phyloP scores from a whole-genome alignment of 2,797 vertebrate species.

The Setipinna tenuifilis region DNA sequence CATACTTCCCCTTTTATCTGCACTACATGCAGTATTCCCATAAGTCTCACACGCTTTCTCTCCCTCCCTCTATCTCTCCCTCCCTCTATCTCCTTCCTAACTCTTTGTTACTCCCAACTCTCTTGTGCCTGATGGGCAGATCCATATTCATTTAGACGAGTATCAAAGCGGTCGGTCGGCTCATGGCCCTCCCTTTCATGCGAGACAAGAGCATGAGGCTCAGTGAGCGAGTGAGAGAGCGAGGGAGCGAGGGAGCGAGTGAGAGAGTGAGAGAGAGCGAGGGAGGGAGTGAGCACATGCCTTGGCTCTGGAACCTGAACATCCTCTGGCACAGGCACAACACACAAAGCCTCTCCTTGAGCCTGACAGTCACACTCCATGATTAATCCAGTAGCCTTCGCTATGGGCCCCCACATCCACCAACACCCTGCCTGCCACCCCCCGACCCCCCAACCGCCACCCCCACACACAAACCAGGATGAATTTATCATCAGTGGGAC shows the following conservation, averaged over 20 bases:
- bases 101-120: not conserved
- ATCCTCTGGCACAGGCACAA: not conserved
- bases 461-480: slow-evolving; percentile 47
- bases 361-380: slow-evolving; percentile 62
- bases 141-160: slow-evolving; percentile 15
- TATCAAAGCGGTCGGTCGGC: not conserved
- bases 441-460: slow-evolving; percentile 32
- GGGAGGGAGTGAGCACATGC: too few relatives aligned
- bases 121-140: slow-evolving; percentile 4
- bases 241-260: too few relatives aligned
- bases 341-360: slow-evolving; percentile 63
- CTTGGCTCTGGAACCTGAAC: too few relatives aligned
- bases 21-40: not conserved
- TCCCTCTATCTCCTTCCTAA: not conserved
- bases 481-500: slow-evolving; percentile 63
- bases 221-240: too few relatives aligned
- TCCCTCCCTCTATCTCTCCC: not conserved
- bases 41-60: not conserved
- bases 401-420: slow-evolving; percentile 53
- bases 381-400: slow-evolving; percentile 70
- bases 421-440: not conserved
- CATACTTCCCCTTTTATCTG: not conserved
- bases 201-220: not conserved
- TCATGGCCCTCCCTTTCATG: not conserved
- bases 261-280: too few relatives aligned